Evolutionary conservation across 2,113 vertebrate genomes (phyloP), one percentile per base, ranked within the genome.

Genomic region (Gasterosteus nipponicus): DNA sequence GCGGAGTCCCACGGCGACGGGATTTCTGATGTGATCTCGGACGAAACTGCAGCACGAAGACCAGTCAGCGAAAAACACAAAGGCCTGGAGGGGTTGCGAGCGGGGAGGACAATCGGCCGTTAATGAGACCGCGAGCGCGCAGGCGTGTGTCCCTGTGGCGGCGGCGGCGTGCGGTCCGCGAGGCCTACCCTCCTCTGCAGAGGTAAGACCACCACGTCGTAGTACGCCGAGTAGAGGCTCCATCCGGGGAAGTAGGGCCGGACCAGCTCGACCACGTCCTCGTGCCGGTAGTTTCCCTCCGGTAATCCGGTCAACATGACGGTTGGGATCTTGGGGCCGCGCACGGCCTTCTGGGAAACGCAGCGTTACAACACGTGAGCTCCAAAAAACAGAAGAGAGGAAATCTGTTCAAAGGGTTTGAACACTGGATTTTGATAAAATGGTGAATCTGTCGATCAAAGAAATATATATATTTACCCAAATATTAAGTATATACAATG

Each of bases 301-400:
- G 80, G 77, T 4, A 88, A 66, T 14, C 71, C 63, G 0, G 86
- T 88, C 70, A 88, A 49, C 86, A 88, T 85, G 57, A 88, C 10
- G 0, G 74, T 83, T 6, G 63, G 18, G 1, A 26, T 22, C 26
- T 2, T 19, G 12, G 39, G 22, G 7, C 14, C 39, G 0, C 1
- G 7, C 42, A 8, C 12, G 22, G 54, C 63, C 29, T 35, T 47
- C 81, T 84, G 1, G 16, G 38, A n/a, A 58, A 38, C 1, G 58
- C 63, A 62, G 53, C 0, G 1, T 10, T 22, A 26, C 22, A 26
- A 26, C 22, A 26, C 22, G 22, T 26, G 22, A 26, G 22, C 22
- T 26, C 22, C 12, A 46, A 60, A 57, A 1, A 26, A 26, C 29
- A 14, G 22, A 38, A 38, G 22, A 26, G 22, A 26, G 22, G 22